Conservation (phyloP, 2,888 invertebrate species). For the Cheilosia urbana region DNA sequence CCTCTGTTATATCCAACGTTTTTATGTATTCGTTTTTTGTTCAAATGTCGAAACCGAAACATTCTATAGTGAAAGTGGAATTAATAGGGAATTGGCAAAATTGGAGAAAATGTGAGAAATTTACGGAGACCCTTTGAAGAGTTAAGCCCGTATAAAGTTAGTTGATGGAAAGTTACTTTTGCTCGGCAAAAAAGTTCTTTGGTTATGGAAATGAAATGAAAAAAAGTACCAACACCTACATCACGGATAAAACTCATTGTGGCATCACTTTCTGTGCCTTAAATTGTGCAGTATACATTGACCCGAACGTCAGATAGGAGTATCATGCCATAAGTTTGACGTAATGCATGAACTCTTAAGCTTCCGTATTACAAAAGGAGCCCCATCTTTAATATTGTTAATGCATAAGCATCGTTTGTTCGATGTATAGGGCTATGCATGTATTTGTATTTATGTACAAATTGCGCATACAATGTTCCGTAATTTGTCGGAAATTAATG, state of each 20-base stretch:
- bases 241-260: too few species aligned
- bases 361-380: too few species aligned
- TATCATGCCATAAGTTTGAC: too few species aligned
- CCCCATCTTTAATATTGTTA: too few species aligned
- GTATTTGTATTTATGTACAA: constrained; percentile 2
- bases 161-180: constrained; percentile 33
- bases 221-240: neutral
- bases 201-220: neutral
- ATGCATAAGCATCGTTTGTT: too few species aligned
- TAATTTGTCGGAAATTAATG: constrained; percentile 68
- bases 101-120: constrained; percentile 48
- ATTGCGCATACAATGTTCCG: constrained; percentile 33
- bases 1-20: constrained; percentile 1
- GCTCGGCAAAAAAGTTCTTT: neutral
- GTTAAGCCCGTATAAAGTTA: constrained; percentile 49
- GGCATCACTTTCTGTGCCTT: too few species aligned
- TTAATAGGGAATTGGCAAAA: constrained; percentile 54
- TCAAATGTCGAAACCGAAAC: constrained; percentile 58
- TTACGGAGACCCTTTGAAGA: constrained; percentile 50
- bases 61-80: constrained; percentile 43
- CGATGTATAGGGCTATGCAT: neutral
- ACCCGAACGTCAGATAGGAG: too few species aligned
- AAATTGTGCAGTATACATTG: too few species aligned
- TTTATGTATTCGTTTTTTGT: constrained; percentile 46
- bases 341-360: too few species aligned